Evolutionary conservation across 2,888 invertebrate species (phyloP).

Genomic region (Philereme transversata): DNA sequence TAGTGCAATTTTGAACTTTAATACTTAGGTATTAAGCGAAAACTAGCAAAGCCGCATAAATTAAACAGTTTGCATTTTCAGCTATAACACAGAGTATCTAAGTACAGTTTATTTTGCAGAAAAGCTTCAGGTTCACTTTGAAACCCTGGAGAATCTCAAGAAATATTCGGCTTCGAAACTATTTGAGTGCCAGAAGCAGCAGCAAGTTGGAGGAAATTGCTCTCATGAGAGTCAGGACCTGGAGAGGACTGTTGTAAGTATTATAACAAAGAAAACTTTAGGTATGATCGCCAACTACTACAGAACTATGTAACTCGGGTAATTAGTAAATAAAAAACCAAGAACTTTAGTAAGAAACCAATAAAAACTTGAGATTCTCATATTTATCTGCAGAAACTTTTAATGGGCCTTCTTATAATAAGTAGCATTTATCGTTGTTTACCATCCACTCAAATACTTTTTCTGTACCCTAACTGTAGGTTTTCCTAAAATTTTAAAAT

Average conservation of each 20-base stretch:
- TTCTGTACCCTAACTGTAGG: too few species aligned
- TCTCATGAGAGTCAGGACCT: constrained; percentile 80
- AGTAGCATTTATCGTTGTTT: too few species aligned
- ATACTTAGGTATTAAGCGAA: constrained; percentile 11
- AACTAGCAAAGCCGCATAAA: constrained; percentile 12
- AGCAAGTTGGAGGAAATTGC: constrained; percentile 78
- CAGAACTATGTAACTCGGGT: not conserved
- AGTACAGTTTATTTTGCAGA: constrained; percentile 51
- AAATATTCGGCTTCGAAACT: constrained; percentile 79
- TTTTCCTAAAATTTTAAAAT: too few species aligned
- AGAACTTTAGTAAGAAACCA: too few species aligned
- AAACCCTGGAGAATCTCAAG: constrained; percentile 76
- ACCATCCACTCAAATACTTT: too few species aligned
- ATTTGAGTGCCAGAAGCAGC: constrained; percentile 79
- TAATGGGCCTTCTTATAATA: too few species aligned
- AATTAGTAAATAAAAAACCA: too few species aligned
- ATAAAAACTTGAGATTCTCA: too few species aligned
- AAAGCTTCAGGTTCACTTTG: constrained; percentile 79
- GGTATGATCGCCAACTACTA: not conserved
- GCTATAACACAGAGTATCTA: constrained; percentile 2
- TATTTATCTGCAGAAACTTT: too few species aligned
- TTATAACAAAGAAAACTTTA: constrained; percentile 5
- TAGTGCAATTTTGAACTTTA: constrained; percentile 15
- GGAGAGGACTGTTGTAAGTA: constrained; percentile 76
- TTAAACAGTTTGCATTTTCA: constrained; percentile 16